phyloP scores from a whole-genome alignment of 2,797 vertebrate species.

The Etheostoma nigrum region DNA sequence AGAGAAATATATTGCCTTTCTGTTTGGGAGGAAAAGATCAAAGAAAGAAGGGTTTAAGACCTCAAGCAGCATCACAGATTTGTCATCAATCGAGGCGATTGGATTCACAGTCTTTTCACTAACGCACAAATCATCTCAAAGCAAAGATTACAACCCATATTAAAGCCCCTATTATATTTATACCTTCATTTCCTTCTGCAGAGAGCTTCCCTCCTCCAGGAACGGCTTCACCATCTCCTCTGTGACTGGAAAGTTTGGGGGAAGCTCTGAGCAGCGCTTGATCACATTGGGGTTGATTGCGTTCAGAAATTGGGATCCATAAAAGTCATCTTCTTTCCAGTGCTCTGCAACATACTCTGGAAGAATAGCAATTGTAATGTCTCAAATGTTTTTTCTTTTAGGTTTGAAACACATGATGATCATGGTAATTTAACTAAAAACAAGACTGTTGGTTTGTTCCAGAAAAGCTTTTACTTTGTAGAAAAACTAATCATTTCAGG shows the following conservation, averaged over 20 bases:
- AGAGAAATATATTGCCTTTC: slow-evolving; percentile 72
- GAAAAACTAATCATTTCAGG: neutral
- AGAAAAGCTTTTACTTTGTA: neutral
- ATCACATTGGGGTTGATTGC: slow-evolving; percentile 71
- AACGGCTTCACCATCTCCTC: slow-evolving; percentile 74
- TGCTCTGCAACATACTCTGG: slow-evolving; percentile 73
- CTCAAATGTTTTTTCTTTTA: neutral
- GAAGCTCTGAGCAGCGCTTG: slow-evolving; percentile 66
- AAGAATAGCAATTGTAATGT: neutral
- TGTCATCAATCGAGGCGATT: neutral
- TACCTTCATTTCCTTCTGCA: slow-evolving; percentile 73
- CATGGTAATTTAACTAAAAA: neutral
- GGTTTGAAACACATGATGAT: neutral
- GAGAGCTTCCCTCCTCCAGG: slow-evolving; percentile 57
- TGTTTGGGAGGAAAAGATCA: neutral
- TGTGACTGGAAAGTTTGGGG: slow-evolving; percentile 73
- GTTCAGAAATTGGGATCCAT: slow-evolving; percentile 78
- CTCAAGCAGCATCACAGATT: neutral
- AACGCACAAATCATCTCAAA: neutral
- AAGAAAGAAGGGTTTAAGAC: neutral
- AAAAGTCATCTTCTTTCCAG: slow-evolving; percentile 79
- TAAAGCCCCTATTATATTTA: neutral
- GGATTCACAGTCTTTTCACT: too few relatives aligned
- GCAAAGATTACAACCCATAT: neutral
- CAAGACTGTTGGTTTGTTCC: neutral